Conservation (phyloP, 1,140 invertebrate species). For the Bursaphelenchus mucronatus region DNA sequence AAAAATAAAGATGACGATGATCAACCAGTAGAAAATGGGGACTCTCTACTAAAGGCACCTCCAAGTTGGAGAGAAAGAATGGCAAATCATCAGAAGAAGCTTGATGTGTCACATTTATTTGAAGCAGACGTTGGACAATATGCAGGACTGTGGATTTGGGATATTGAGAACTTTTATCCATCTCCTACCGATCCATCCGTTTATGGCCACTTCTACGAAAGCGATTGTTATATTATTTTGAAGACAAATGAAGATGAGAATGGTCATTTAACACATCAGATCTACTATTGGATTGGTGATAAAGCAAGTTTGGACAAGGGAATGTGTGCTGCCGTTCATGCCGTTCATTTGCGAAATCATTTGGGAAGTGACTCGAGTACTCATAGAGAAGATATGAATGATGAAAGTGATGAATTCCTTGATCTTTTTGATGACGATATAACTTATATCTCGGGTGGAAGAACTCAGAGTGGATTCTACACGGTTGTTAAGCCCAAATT, state of each 20-base stretch:
- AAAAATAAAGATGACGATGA: slow-evolving; percentile 11
- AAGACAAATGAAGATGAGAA: slow-evolving; percentile 79
- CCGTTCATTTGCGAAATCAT: slow-evolving; percentile 92
- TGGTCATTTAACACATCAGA: slow-evolving; percentile 82
- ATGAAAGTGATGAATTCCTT: slow-evolving; percentile 93
- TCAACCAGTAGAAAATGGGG: not conserved
- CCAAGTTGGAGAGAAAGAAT: slow-evolving; percentile 18
- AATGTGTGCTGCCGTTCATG: slow-evolving; percentile 96
- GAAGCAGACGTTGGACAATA: slow-evolving; percentile 92
- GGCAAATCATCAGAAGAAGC: slow-evolving; percentile 67
- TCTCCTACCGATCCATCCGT: slow-evolving; percentile 81
- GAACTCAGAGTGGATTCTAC: slow-evolving; percentile 92
- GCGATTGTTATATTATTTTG: slow-evolving; percentile 95
- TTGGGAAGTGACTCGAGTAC: slow-evolving; percentile 76
- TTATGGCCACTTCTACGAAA: slow-evolving; percentile 96
- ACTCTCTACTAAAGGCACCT: slow-evolving; percentile 2
- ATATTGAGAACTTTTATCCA: slow-evolving; percentile 90
- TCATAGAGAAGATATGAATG: slow-evolving; percentile 89
- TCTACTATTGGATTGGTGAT: slow-evolving; percentile 98
- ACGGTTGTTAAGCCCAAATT: slow-evolving; percentile 82
- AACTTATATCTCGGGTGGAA: slow-evolving; percentile 91
- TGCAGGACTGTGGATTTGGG: slow-evolving; percentile 63
- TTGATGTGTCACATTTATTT: slow-evolving; percentile 97
- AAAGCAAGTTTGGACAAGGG: slow-evolving; percentile 92
- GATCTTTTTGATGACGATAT: slow-evolving; percentile 83